A percentile compares a stretch with the other conserved stretches of the same genome.
These are phyloP conservation scores for Hofmannophila pseudospretella DNA, from an alignment of 2,888 invertebrate genomes.

Conservation along the genomic window DNA sequence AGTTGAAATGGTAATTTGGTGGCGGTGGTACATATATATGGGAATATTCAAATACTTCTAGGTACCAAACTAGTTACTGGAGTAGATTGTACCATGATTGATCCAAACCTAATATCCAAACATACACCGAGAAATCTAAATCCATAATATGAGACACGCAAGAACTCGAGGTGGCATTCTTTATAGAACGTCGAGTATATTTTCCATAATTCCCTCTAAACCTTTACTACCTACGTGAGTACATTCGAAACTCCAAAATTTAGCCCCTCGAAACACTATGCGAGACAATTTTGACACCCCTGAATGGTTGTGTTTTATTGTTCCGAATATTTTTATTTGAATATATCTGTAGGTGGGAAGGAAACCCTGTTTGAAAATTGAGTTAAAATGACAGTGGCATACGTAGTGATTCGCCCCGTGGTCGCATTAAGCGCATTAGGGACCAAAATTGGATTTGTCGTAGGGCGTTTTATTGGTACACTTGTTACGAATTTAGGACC, in stretches of 20 bases:
- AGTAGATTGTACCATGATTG: no score
- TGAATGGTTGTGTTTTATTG: conserved; percentile 65
- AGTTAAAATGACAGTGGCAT: conserved; percentile 77
- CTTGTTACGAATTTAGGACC: conserved; percentile 68
- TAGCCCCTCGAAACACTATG: conserved; percentile 41
- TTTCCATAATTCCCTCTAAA: conserved; percentile 44
- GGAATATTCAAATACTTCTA: no score
- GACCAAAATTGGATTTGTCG: conserved; percentile 73
- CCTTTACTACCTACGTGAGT: conserved; percentile 63
- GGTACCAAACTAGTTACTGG: no score
- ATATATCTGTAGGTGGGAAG: conserved; percentile 32
- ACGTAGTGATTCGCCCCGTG: conserved; percentile 75
- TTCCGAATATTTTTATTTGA: conserved; percentile 67
- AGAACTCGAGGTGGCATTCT: no score
- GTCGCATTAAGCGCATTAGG: conserved; percentile 74
- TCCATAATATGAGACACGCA: no score
- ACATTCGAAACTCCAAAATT: conserved; percentile 53
- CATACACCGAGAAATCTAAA: no score
- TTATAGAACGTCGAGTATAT: no score
- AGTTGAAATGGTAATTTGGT: no score
- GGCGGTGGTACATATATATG: no score
- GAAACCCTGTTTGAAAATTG: conserved; percentile 62
- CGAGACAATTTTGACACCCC: conserved; percentile 60
- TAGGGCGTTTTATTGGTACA: conserved; percentile 72
- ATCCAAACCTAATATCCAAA: no score